Evolutionary conservation across 2,888 invertebrate genomes (phyloP), one percentile per base, ranked within the genome.

Genomic region (Coleophora deauratella): DNA sequence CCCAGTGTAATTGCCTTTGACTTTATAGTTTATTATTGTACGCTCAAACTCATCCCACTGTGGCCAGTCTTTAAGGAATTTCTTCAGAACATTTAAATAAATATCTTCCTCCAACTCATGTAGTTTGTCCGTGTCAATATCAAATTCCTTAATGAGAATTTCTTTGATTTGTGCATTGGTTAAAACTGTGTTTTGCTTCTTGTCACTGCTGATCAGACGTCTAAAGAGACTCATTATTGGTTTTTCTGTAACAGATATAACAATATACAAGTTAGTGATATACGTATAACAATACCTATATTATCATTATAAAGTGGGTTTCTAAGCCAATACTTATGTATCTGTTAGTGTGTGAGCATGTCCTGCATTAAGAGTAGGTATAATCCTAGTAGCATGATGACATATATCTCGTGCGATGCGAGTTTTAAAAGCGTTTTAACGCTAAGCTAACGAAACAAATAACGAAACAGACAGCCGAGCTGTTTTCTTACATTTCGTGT

Each of bases 61-160:
- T 0, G 82, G 79, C 82, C 82, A 82, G 36, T 73, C 69, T 54
- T 79, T 80, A 0, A 82, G 45, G 41, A 62, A 81, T 40, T 71
- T 76, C 41, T 82, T 82, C 9, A 79, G 59, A 0, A 79, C 56
- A 11, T 68, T 72, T 7, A 82, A 46, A 35, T 74, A 79, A 12
- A 80, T 71, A 1, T 80, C 74, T 0, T 71, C 51, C 55, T 76
- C 73, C 1, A 82, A 38, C 0, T 62, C 63, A 1, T 75, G 75
- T 0, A 67, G 45, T 0, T 53, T 45, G 0, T 49, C 36, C 0
- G 71, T 45, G 1, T 72, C 55, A 7, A 76, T 66, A 1, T 59
- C 14, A 13, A 76, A 78, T 35, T 82, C 82, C 10, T 62, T 65
- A 13, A 62, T 46, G 0, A 82, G 47, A 12, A 82, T 78, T 7